Base-by-base conservation (phyloP, 2,113 vertebrate genomes). In the Pogonocichla stellata region DNA sequence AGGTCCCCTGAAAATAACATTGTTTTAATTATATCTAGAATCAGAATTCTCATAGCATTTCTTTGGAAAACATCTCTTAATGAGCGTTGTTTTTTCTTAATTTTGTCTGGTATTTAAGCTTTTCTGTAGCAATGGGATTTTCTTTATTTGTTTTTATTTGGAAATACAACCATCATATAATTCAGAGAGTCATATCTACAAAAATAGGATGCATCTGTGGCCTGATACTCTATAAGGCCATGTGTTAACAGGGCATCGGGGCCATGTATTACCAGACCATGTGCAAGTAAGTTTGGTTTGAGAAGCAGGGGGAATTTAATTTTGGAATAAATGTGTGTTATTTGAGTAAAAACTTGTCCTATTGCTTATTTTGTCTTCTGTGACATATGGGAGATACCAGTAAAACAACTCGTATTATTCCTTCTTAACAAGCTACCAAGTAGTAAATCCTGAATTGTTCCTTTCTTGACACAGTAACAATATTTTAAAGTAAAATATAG, bases 51-150 rank as follows among this genome's bases (percentile, higher is more conserved):
- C 5, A 7, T 47, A 12, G 5, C 13, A 70, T 51, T 29, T 85
- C 19, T 65, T 53, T 73, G 12, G 22, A 72, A 73, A 83, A 33
- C 2, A 6, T 45, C 23, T 80, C 20, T 31, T 31, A 54, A 12
- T 12, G 69, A 69, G 6, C 1, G 1, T n/a, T 51, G 0, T 2
- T 18, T 73, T 51, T 19, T 22, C 16, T 8, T 53, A 4, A 2
- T 77, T 67, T 72, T 80, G 13, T 67, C 19, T 45, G 58, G 0
- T 6, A 60, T 88, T 78, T 77, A 31, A 4, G 9, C 24, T 81
- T 80, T 80, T 53, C 20, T 54, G 36, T 58, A 5, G 8, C 19
- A 10, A 17, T 13, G 6, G 17, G 14, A 28, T 53, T 72, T 72
- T 48, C 5, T 54, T 56, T 40, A 1, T 75, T 54, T 69, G 5